These are phyloP conservation scores for Potamarius usumacintae DNA, from an alignment of 2,113 vertebrate genomes.

Conservation along the genomic window DNA sequence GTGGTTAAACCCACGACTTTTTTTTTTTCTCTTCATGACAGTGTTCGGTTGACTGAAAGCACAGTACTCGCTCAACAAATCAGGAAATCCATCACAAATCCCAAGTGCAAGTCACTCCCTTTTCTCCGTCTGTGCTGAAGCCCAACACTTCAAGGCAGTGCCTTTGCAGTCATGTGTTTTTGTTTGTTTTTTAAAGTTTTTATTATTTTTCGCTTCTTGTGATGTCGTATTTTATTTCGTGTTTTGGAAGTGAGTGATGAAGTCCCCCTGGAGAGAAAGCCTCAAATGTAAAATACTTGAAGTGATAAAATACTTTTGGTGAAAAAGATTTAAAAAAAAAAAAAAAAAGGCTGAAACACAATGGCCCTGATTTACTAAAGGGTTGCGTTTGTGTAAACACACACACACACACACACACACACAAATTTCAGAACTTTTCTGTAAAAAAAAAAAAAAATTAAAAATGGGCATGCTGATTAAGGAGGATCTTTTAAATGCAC, in stretches of 20 bases:
- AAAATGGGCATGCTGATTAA: neutral
- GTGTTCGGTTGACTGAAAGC: constrained; percentile 71
- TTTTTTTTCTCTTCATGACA: constrained; percentile 64
- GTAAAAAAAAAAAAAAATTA: neutral
- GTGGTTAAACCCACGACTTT: constrained; percentile 69
- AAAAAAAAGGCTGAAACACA: constrained; percentile 31
- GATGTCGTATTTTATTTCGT: constrained; percentile 34
- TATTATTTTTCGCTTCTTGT: constrained; percentile 8
- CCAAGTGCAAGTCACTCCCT: constrained; percentile 24
- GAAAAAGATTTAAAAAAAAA: constrained; percentile 51
- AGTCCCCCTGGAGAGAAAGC: neutral
- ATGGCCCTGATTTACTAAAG: constrained; percentile 27
- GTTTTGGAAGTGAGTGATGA: constrained; percentile 41
- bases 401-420: neutral
- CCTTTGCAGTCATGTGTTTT: constrained; percentile 53
- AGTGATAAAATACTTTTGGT: constrained; percentile 39
- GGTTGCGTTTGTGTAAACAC: neutral
- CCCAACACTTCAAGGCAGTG: constrained; percentile 55
- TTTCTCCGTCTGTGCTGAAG: constrained; percentile 51
- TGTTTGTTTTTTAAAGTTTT: neutral
- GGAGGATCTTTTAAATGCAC: neutral
- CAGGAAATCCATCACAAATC: constrained; percentile 57
- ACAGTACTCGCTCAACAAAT: constrained; percentile 51
- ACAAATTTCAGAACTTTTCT: neutral
- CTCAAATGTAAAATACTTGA: constrained; percentile 36